These are phyloP conservation scores for Hypsibius dujardini DNA, from an alignment of 1,140 invertebrate species.

Conservation along the genomic window DNA sequence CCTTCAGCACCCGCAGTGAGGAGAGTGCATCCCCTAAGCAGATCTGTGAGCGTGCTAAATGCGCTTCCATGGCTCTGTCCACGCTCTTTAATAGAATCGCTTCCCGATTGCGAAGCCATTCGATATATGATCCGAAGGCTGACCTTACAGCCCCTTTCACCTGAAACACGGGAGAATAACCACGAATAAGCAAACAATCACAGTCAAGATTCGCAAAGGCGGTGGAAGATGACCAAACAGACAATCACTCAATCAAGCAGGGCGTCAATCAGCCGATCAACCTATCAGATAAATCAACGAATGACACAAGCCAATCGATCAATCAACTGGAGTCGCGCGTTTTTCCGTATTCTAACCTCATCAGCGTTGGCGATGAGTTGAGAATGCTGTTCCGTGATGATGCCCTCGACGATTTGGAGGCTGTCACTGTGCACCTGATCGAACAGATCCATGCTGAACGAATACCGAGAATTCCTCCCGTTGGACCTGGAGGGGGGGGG, in stretches of 20 bases:
- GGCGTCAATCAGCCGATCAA: too few species aligned
- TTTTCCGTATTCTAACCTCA: not conserved
- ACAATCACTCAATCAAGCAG: not conserved
- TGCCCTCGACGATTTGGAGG: not conserved
- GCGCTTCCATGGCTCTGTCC: not conserved
- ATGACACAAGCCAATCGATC: too few species aligned
- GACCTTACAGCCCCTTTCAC: not conserved
- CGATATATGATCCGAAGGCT: conserved; percentile 4
- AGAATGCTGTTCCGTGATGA: not conserved
- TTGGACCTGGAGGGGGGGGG: too few species aligned
- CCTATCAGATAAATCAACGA: too few species aligned
- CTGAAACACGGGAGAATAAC: not conserved
- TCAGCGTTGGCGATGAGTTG: not conserved
- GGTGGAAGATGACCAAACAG: not conserved
- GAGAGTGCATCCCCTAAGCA: not conserved
- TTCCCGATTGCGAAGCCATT: conserved; percentile 12
- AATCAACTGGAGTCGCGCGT: too few species aligned
- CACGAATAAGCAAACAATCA: not conserved
- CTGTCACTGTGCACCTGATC: conserved; percentile 3
- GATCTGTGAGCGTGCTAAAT: conserved; percentile 1
- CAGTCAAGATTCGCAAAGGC: not conserved
- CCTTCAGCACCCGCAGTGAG: conserved; percentile 3
- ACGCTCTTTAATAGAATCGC: not conserved
- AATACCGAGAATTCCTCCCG: too few species aligned
- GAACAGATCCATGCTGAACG: not conserved